Evolutionary conservation across 2,797 vertebrate genomes (phyloP), one percentile per base, ranked within the genome.

Genomic region (Hippopotamyrus pictus): DNA sequence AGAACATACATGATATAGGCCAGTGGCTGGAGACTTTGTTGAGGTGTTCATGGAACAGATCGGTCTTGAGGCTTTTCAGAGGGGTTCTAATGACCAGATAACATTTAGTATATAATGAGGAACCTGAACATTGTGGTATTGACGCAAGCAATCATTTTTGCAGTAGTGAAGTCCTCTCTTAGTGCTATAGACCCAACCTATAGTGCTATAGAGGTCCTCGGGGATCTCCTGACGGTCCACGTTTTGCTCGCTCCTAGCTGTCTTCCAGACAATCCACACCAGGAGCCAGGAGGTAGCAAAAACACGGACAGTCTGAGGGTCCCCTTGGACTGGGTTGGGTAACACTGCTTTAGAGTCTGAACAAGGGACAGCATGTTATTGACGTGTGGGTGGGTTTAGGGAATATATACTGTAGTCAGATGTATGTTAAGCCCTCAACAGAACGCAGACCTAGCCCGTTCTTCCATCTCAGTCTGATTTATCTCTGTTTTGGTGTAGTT

Each of bases 401-500:
- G 5, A 54, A 9, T 41, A 22, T 59, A 51, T 22, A 89, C 29
- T n/a, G 25, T 19, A 37, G 51, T 53, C 37, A 25, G 51, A 82
- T 1, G 9, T 22, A 37, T 0, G 46, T 9, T 17, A 46, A 9
- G 44, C 51, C 51, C 29, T 19, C 14, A 25, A 1, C 12, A 53
- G 50, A 51, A 25, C 0, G 29, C 84, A 54, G 83, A 84, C 22
- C 53, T 17, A 17, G 59, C 90, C 48, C 83, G n/a, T 89, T 65
- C 89, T 51, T 89, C 88, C 17, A 54, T 88, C 88, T 46, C 89
- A 89, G 51, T 88, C 69, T 62, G 3, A 50, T 33, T 73, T 65
- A 29, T 12, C 22, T 84, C 41, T 29, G n/a, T 57, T 25, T 54
- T 29, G 62, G 62, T 46, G 48, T n/a, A 50, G 29, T 83, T 22